Conservation (phyloP, 2,113 vertebrate genomes). For the Abramis brama region DNA sequence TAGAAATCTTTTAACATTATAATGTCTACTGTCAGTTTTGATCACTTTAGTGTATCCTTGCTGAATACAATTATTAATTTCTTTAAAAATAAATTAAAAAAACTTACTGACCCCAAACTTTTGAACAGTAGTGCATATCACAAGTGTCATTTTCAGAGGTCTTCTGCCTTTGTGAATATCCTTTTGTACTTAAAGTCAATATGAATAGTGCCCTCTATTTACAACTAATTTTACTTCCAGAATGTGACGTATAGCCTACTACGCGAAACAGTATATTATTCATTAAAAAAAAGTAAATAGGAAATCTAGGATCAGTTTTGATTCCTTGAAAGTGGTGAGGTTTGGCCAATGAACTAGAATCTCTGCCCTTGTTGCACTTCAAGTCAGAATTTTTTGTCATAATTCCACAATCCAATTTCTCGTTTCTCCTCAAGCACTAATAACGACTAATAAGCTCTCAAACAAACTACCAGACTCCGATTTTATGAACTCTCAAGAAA, state of each 20-base stretch:
- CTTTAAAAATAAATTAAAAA: neutral
- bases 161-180: neutral
- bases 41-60: neutral
- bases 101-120: neutral
- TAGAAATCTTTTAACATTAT: neutral
- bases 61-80: neutral
- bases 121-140: neutral
- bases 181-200: neutral
- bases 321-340: neutral
- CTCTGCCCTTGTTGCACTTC: neutral
- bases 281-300: neutral
- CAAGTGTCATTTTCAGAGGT: neutral
- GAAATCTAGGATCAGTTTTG: neutral
- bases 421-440: constrained; percentile 19
- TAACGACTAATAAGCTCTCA: constrained; percentile 8
- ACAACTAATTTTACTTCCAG: neutral
- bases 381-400: neutral
- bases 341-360: neutral
- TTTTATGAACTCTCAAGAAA: constrained; percentile 31
- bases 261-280: neutral
- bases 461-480: constrained; percentile 21
- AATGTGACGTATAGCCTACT: neutral
- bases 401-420: constrained; percentile 15
- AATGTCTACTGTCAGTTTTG: neutral
- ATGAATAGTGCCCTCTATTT: neutral